Evolutionary conservation across 2,888 invertebrate genomes (phyloP), one percentile per base, ranked within the genome.

Genomic region (Watsonalla cultraria): DNA sequence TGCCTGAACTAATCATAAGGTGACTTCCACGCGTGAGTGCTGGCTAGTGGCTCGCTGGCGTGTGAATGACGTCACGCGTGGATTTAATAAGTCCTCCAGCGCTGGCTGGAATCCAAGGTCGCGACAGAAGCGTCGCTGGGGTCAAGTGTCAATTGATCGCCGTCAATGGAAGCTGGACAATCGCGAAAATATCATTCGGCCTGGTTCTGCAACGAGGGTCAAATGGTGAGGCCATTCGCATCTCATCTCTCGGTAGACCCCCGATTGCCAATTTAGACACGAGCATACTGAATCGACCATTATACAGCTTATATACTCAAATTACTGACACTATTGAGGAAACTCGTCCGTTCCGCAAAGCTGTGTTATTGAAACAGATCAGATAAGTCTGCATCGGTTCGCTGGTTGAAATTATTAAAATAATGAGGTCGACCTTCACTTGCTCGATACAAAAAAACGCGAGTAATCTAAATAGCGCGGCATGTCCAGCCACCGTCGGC

Each of bases 81-180:
- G 65, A 62, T 68, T 64, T 69, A 67, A 69, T 73, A 72, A 70
- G 64, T 67, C 61, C 55, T 45, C 66, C 75, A 77, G 81, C 82
- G 77, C 73, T 80, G 74, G 73, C 68, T 24, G 24, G 80, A 77
- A 80, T 81, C 81, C 87, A 85, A 86, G 85, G 86, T 81, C 78
- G 78, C 76, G 74, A 70, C 78, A 70, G 70, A 78, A 80, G 73
- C 79, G 83, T 81, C 77, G 76, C 73, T 55, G 72, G 84, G 88
- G 87, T 89, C 86, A 86, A 84, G 76, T 85, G 88, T 89, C 85
- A 89, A 88, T 84, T 89, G 77, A 76, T 78, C 77, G 78, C 75
- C 70, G 80, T 80, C 84, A 84, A 84, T 88, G 86, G 82, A 71
- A 78, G 82, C 81, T 84, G 83, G 82, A 80, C 81, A 76, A 72